Conservation (phyloP, 2,888 invertebrate species). For the Xestoiulus laeticollis region DNA sequence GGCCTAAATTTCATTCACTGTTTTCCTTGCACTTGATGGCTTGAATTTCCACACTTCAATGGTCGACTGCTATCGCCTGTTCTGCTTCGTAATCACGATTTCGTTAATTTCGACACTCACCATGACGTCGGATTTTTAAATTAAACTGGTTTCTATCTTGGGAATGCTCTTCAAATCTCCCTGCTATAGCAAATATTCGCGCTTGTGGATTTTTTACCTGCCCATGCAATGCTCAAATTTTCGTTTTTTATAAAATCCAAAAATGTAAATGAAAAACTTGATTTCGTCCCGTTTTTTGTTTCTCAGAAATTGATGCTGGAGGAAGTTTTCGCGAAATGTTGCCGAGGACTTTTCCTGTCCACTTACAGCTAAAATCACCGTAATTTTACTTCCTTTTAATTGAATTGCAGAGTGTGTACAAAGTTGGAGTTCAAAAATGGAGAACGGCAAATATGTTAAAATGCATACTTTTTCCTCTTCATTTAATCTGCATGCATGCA, state of each 20-base stretch:
- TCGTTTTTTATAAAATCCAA: not conserved
- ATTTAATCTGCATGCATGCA: no score
- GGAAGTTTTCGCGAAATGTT: not conserved
- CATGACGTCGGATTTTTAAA: not conserved
- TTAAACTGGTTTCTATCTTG: constrained; percentile 23
- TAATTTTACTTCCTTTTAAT: constrained; percentile 1
- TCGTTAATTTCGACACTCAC: not conserved
- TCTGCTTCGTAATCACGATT: not conserved
- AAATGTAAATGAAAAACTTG: constrained; percentile 13
- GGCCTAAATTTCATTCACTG: not conserved
- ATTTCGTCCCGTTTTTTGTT: not conserved
- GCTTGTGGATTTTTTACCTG: not conserved
- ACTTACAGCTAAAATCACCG: constrained; percentile 19
- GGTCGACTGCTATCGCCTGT: not conserved
- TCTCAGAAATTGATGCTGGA: not conserved
- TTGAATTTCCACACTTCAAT: not conserved
- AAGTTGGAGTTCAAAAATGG: no score
- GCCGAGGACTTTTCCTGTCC: constrained; percentile 23
- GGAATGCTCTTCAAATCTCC: not conserved
- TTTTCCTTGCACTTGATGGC: not conserved
- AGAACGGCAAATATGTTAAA: no score
- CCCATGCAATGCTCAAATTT: no score
- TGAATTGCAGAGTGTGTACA: not conserved
- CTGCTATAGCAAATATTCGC: not conserved
- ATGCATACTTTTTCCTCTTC: no score